Evolutionary conservation across 2,888 invertebrate species (phyloP).

Genomic region (Agriopis marginaria): DNA sequence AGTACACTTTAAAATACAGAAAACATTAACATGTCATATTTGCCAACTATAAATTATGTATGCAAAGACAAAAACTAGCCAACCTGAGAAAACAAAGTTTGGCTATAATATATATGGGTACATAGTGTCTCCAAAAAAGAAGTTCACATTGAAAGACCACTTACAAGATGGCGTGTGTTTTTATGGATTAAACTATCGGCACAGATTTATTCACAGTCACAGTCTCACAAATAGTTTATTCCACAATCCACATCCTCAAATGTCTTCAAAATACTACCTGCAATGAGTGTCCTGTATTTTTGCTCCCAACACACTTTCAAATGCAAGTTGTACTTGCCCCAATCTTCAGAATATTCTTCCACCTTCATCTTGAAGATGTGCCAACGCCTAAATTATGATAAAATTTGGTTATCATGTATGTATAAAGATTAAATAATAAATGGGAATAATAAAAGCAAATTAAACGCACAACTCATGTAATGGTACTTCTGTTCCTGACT

Average conservation of each 20-base stretch:
- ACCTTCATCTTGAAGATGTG: conserved; percentile 66
- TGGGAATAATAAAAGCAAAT: conserved; percentile 8
- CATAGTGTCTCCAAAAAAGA: no score
- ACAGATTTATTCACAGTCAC: no score
- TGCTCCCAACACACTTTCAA: conserved; percentile 72
- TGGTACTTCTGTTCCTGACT: conserved; percentile 40
- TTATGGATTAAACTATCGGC: no score
- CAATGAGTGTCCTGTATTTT: conserved; percentile 64
- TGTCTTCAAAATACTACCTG: conserved; percentile 53
- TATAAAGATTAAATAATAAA: not conserved
- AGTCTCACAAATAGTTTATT: no score
- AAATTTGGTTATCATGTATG: not conserved
- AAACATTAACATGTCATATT: no score
- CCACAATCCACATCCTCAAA: no score
- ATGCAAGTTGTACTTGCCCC: conserved; percentile 69
- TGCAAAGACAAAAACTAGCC: no score
- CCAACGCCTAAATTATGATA: conserved; percentile 63
- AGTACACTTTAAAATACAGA: not conserved
- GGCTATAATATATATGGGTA: no score
- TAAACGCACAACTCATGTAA: conserved; percentile 59
- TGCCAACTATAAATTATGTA: no score
- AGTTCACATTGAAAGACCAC: no score
- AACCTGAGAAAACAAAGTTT: no score
- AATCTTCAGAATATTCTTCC: conserved; percentile 64
- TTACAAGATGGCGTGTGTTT: no score